phyloP scores from a whole-genome alignment of 2,797 vertebrate species.

The Neopelma chrysocephalum region DNA sequence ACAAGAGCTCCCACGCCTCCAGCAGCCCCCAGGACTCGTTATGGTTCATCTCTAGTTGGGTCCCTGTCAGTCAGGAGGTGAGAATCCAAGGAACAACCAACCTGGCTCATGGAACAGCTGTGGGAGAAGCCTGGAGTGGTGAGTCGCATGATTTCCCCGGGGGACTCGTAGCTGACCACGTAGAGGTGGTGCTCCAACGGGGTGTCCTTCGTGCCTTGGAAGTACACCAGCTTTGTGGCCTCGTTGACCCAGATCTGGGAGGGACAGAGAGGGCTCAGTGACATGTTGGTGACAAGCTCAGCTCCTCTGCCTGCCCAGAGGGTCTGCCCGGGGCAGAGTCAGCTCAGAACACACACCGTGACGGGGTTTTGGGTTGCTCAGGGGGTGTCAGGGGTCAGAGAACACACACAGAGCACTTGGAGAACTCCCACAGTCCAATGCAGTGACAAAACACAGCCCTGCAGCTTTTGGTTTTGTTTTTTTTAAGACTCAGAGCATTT shows the following conservation, averaged over 20 bases:
- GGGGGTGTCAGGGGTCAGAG: not conserved
- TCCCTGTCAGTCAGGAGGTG: not conserved
- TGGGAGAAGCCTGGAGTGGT: conserved; percentile 90
- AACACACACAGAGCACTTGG: accelerated
- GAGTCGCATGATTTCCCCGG: conserved; percentile 85
- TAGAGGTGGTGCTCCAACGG: conserved; percentile 93
- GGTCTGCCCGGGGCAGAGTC: not conserved
- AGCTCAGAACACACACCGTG: not conserved
- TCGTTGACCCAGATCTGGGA: conserved; percentile 91
- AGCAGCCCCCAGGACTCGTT: not conserved
- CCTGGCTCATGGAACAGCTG: conserved; percentile 93
- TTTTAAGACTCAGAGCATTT: not conserved
- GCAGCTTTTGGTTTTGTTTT: not conserved
- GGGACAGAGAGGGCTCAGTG: not conserved
- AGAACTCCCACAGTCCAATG: not conserved
- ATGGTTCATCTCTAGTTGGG: not conserved
- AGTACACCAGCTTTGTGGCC: conserved; percentile 86
- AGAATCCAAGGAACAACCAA: conserved; percentile 37
- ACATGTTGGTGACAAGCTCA: not conserved
- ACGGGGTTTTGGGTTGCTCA: not conserved
- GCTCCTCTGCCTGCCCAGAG: not conserved
- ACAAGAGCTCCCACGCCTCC: not conserved
- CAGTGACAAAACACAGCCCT: not conserved
- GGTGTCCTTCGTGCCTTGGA: conserved; percentile 91
- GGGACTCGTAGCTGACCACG: conserved; percentile 86